Evolutionary conservation across 1,140 invertebrate species (phyloP), one percentile per base, ranked within the genome.

Genomic region (Lasaia peninsularis): DNA sequence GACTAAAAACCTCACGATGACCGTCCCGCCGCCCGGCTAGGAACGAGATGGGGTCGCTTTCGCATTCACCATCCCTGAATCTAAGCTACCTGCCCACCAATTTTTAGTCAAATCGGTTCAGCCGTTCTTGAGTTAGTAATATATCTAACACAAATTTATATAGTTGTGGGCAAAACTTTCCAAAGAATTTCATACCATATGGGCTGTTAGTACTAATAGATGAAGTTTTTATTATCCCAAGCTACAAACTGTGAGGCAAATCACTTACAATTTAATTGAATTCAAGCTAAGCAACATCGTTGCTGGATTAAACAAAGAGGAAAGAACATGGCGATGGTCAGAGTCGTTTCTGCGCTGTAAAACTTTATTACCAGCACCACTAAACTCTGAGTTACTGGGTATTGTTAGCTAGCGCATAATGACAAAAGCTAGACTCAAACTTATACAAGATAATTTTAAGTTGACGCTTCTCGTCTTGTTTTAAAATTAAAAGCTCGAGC

Each of bases 381-480:
- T 40, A 56, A 56, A 56, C 37, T 21, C 53, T 56, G 53, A 56
- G 37, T 56, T 56, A 56, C 53, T 56, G 16, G 53, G 48, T 56
- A 60, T 60, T 60, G 52, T 55, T 54, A 33, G 33, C 35, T 54
- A 14, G 44, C 49, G 10, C 9, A 9, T 34, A 14, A 28, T 18
- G 31, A 60, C 58, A 60, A 60, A 50, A 44, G 58, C n/a, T 21
- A 31, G 12, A 14, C n/a, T 12, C 21, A 11, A 44, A 28, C 44
- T 31, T 55, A 60, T 49, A 60, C 14, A 55, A 32, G 21, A 34
- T 60, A 53, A 55, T 60, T 60, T 60, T 49, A 33, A 48, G 20
- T 55, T 55, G 58, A 60, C 44, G 58, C 58, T 60, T 60, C 52
- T 51, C 14, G 58, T 55, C 48, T 55, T 50, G 18, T 51, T 14